Base-by-base conservation (phyloP, 2,113 vertebrate genomes). In the Plecotus auritus region DNA sequence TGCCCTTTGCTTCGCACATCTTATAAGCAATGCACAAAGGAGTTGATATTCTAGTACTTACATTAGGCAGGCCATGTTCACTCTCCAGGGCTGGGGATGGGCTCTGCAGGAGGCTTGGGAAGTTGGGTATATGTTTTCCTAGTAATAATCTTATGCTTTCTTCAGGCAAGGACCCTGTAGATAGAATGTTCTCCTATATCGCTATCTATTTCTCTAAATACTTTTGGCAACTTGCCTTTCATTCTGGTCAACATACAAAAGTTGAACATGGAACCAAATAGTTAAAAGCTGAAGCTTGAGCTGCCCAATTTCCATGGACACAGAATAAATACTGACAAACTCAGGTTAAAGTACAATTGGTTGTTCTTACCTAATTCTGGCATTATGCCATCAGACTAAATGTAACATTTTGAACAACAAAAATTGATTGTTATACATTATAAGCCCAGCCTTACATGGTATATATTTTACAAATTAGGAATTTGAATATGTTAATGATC, bases 1-100 rank as follows among this genome's bases (percentile, higher is more conserved):
- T 67, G 45, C 87, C 88, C 88, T 96, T 81, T 80, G 61, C 37
- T 61, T 72, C 72, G 94, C 18, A 82, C 42, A 85, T 37, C 78
- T 93, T 42, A 92, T 56, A 97, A 95, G 7, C 1, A 59, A 90
- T 1, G 4, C 51, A 85, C 92, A 17, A 89, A 97, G 54, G 80
- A 95, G 66, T 1, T 91, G 40, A 83, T 88, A 96, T 70, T 35
- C 64, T 76, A 66, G 32, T 73, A 92, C 96, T 91, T 96, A 28
- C 32, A 23, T 78, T 66, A 8, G 18, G 54, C 59, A 72, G 61
- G 22, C 45, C 82, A 9, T 54, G 49, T 61, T 95, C 95, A 49
- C 17, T 96, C 45, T 85, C 84, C 49, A 78, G 18, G 23, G 12
- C 8, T 11, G 1, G 12, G 14, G 23, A 20, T 4, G 7, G 37